Percentiles rank a stretch among this genome's conserved stretches.
Conservation (phyloP, 2,888 invertebrate species). For the Thumatha senex region DNA sequence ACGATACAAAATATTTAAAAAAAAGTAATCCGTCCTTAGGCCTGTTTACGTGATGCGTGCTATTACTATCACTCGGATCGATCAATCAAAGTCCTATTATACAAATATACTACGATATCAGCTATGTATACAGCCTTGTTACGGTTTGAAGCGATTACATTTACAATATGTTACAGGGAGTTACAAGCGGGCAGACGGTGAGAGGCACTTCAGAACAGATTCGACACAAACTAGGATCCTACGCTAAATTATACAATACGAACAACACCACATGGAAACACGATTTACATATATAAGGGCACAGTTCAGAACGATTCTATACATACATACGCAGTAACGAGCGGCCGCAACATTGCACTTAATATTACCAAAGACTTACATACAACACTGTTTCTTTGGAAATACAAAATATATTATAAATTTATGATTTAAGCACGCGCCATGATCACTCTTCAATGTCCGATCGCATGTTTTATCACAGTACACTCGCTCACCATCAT, state of each 20-base stretch:
- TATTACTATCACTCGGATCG: constrained; percentile 57
- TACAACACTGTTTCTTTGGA: constrained; percentile 68
- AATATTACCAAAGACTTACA: constrained; percentile 65
- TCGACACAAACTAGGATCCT: constrained; percentile 53
- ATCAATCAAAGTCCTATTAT: constrained; percentile 50
- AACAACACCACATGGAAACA: constrained; percentile 49
- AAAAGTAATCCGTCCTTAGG: constrained; percentile 57
- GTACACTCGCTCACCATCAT: constrained; percentile 40
- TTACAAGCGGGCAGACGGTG: constrained; percentile 62
- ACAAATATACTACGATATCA: constrained; percentile 55
- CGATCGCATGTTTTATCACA: constrained; percentile 57
- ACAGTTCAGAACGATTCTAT: constrained; percentile 52
- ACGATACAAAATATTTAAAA: constrained; percentile 61
- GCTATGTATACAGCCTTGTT: constrained; percentile 71
- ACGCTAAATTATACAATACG: constrained; percentile 52
- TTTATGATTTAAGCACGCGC: constrained; percentile 59
- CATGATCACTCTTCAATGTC: constrained; percentile 36
- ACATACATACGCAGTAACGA: constrained; percentile 50
- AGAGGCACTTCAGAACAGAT: constrained; percentile 79
- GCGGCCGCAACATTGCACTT: constrained; percentile 66
- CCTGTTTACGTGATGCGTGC: constrained; percentile 32
- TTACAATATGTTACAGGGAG: constrained; percentile 53
- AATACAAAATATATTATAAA: constrained; percentile 60
- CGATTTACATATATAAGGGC: constrained; percentile 68
- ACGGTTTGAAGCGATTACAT: constrained; percentile 65